Base-by-base conservation (phyloP, 37 sponge, comb jelly and placozoan genomes). In the Oopsacas minuta region DNA sequence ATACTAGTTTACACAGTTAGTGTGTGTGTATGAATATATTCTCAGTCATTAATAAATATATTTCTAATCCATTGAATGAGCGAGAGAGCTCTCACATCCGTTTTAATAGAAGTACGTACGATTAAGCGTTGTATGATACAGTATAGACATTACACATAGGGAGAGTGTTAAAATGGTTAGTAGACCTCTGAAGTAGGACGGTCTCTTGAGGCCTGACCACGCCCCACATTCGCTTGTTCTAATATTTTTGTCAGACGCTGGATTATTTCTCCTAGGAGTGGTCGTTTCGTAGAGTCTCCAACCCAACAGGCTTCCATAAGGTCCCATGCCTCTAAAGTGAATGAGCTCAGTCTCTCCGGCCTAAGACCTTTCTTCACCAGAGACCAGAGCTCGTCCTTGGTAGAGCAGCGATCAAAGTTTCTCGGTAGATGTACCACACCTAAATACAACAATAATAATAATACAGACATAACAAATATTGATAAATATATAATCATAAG, bases 271-370 rank as follows among this genome's bases (percentile, higher is more conserved):
- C 94, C 97, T 0, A 90, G 85, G 0, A 92, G 88, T 0, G 93
- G 93, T 35, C 97, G 75, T 37, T 88, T 46, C 10, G 84, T 23
- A 0, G 85, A 81, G 37, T 96, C 93, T 0, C 84, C 88, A 51
- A 87, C 83, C 97, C 97, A 96, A 85, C 97, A 94, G 25, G 82
- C 51, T 15, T 82, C 39, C 97, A 96, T 96, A 52, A 96, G 86
- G 12, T 88, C 84, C 94, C 94, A 96, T 82, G 90, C 88, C 38
- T 90, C 90, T 0, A 84, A 87, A 30, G 86, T 89, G 53, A 96
- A 96, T 35, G 86, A 53, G 17, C 87, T 88, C 36, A 96, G 81
- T 3, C 91, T 37, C 49, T 96, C 97, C 0, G 97, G 97, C 39
- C 97, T 87, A 8, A 93, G 87, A 0, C 97, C 97, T 37, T 90